These are phyloP conservation scores for Gonioctena quinquepunctata DNA, from an alignment of 1,140 invertebrate species.

Conservation along the genomic window DNA sequence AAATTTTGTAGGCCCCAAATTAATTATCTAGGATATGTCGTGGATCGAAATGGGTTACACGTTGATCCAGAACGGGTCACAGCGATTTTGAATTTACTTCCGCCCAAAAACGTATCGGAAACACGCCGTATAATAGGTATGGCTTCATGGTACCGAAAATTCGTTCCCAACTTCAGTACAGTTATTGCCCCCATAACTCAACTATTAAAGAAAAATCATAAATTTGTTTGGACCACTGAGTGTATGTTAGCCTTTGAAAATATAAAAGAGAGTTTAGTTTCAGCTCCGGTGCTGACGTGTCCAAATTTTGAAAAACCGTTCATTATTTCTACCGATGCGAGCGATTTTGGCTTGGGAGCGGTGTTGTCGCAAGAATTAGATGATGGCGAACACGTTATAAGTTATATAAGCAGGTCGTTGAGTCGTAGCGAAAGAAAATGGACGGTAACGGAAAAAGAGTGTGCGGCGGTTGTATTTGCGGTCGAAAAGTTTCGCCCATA, in stretches of 20 bases:
- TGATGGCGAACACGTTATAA: conserved; percentile 43
- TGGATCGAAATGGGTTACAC: conserved; percentile 1
- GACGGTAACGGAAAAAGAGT: conserved; percentile 50
- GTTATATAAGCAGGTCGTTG: conserved; percentile 10
- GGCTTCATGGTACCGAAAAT: neutral
- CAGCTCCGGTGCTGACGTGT: conserved; percentile 47
- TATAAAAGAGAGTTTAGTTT: neutral
- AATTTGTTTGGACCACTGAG: conserved; percentile 19
- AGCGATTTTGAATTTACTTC: neutral
- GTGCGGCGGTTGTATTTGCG: conserved; percentile 27
- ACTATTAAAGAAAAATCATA: conserved; percentile 36
- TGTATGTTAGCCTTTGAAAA: neutral
- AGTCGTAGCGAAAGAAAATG: conserved; percentile 55
- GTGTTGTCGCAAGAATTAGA: neutral
- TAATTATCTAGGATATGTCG: too few relatives aligned
- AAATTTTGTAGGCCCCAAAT: neutral
- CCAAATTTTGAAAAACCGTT: conserved; percentile 41
- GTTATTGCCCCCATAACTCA: conserved; percentile 27
- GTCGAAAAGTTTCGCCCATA: conserved; percentile 43
- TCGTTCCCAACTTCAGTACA: conserved; percentile 9
- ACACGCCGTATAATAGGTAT: neutral
- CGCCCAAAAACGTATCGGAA: neutral
- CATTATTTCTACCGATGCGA: conserved; percentile 34
- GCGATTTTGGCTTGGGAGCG: conserved; percentile 17
- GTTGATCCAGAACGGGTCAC: neutral